A percentile compares a stretch with the other conserved stretches of the same genome.
These are phyloP conservation scores for Conchocele bisecta DNA, from an alignment of 2,888 invertebrate species.

Conservation along the genomic window DNA sequence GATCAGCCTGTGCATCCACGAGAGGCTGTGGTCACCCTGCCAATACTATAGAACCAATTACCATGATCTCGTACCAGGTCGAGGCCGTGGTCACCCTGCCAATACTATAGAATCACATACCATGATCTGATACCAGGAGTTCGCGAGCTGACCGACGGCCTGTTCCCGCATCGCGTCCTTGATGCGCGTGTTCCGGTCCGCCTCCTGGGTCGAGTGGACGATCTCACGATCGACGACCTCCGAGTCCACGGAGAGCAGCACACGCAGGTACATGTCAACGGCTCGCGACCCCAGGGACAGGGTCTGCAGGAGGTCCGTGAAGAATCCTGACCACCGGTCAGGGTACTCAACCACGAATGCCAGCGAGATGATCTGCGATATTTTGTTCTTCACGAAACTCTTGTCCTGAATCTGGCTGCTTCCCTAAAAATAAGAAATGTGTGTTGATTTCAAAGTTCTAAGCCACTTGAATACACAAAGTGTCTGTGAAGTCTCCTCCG, in stretches of 20 bases:
- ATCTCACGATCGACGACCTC: conserved; percentile 85
- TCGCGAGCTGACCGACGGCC: conserved; percentile 84
- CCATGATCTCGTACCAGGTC: too few species aligned
- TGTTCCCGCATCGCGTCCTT: conserved; percentile 85
- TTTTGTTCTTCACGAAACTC: conserved; percentile 84
- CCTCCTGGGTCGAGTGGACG: conserved; percentile 82
- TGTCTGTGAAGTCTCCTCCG: too few species aligned
- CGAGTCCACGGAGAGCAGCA: conserved; percentile 84
- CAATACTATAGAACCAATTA: too few species aligned
- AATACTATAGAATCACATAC: conserved; percentile 82
- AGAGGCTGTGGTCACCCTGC: too few species aligned
- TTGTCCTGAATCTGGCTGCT: conserved; percentile 72
- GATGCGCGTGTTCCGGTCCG: conserved; percentile 84
- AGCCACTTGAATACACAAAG: too few species aligned
- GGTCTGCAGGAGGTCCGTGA: conserved; percentile 83
- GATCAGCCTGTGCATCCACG: too few species aligned
- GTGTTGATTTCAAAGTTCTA: too few species aligned
- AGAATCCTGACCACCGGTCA: conserved; percentile 84
- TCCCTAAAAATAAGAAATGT: not conserved
- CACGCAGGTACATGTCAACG: conserved; percentile 84
- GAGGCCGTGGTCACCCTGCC: too few species aligned
- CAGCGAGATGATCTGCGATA: conserved; percentile 85
- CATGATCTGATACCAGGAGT: conserved; percentile 85
- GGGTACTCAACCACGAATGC: conserved; percentile 85
- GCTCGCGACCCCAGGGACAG: conserved; percentile 80